A percentile compares a stretch with the other conserved stretches of the same genome.
Evolutionary conservation across 2,797 vertebrate genomes (phyloP).

Genomic region (Oreochromis mossambicus): DNA sequence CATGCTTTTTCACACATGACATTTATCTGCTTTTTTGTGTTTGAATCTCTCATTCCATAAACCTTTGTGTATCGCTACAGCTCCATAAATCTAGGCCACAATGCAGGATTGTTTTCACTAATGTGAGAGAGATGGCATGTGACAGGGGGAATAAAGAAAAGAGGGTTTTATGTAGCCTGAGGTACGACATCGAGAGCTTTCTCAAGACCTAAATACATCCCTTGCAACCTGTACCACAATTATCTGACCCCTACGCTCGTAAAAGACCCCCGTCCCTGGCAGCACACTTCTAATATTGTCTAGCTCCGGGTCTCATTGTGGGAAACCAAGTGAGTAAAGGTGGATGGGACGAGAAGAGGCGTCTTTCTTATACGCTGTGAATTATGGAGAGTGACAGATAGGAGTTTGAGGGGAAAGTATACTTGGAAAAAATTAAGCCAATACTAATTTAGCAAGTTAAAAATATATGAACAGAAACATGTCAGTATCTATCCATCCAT

Average conservation of each 20-base stretch:
- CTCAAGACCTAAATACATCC: slow-evolving; percentile 4
- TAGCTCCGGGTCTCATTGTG: not conserved
- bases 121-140: not conserved
- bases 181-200: slow-evolving; percentile 18
- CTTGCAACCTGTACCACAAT: not conserved
- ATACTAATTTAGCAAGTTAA: not conserved
- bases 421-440: not conserved
- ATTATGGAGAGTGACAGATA: slow-evolving; percentile 19
- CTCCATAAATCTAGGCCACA: slow-evolving; percentile 6
- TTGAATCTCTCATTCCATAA: not conserved
- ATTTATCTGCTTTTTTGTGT: not conserved
- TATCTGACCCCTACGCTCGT: not conserved
- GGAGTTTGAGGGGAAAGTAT: not conserved
- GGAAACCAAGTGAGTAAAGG: not conserved
- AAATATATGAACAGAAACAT: not conserved
- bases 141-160: slow-evolving; percentile 4
- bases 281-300: not conserved
- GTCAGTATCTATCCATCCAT: not conserved
- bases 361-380: not conserved
- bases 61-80: not conserved
- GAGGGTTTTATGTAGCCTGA: slow-evolving; percentile 26
- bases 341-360: not conserved
- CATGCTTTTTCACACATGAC: not conserved
- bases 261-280: not conserved
- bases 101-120: not conserved